phyloP scores from a whole-genome alignment of 2,113 vertebrate genomes.

The Chlorodrepanis virens region DNA sequence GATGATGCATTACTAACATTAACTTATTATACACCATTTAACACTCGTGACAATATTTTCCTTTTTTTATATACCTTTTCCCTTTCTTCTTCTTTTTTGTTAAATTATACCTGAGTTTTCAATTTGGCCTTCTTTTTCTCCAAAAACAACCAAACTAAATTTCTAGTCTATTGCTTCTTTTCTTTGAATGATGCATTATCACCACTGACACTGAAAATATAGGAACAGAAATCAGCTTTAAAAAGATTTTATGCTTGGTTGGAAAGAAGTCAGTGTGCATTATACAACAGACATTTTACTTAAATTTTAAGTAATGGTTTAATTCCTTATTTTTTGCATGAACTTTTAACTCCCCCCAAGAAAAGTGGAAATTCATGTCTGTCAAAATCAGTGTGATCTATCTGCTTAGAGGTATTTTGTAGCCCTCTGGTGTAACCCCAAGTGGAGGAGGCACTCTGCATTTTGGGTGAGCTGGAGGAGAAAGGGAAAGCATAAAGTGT shows the following conservation, averaged over 20 bases:
- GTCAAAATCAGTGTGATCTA: not conserved
- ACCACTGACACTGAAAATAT: not conserved
- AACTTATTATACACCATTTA: slow-evolving; percentile 20
- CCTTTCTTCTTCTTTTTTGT: not conserved
- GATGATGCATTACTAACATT: slow-evolving; percentile 22
- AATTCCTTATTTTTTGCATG: not conserved
- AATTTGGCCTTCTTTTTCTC: not conserved
- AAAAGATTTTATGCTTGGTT: not conserved
- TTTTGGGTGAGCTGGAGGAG: not conserved
- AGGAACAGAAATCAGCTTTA: not conserved
- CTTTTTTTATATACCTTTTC: not conserved
- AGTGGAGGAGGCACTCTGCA: not conserved
- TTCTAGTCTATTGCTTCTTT: not conserved
- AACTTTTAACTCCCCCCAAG: not conserved
- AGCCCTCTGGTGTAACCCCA: not conserved
- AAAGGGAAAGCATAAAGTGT: accelerated
- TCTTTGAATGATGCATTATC: not conserved
- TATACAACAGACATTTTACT: not conserved
- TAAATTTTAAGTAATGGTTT: not conserved
- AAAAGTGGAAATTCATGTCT: not conserved
- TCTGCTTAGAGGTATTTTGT: not conserved
- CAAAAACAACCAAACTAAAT: not conserved
- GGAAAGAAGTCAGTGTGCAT: not conserved
- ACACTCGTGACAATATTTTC: not conserved
- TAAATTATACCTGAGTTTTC: not conserved